Percentiles rank a stretch among this genome's conserved stretches.
These are phyloP conservation scores for Cichladusa arquata DNA, from an alignment of 2,113 vertebrate genomes.

Conservation along the genomic window DNA sequence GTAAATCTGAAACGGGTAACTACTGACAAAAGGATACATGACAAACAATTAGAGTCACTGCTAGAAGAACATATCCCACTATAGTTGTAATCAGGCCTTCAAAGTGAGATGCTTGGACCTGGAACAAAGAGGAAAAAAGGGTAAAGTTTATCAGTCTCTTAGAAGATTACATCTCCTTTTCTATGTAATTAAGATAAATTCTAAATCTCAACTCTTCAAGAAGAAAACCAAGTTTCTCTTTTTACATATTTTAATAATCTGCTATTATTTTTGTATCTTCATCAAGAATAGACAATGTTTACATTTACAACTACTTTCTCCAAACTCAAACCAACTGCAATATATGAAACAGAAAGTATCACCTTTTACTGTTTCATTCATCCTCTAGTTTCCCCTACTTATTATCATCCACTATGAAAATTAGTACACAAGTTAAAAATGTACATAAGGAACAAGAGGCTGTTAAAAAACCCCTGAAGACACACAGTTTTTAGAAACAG, in stretches of 20 bases:
- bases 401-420: not conserved
- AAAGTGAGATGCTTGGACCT: constrained; percentile 95
- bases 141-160: not conserved
- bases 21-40: constrained; percentile 88
- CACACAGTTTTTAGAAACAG: not conserved
- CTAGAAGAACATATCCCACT: constrained; percentile 92
- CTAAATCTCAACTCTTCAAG: not conserved
- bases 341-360: not conserved
- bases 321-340: not conserved
- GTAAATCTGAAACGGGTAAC: not conserved
- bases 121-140: constrained; percentile 6
- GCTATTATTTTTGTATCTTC: not conserved
- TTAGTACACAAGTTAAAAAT: not conserved
- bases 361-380: not conserved
- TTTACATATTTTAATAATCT: not conserved
- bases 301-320: not conserved
- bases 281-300: not conserved
- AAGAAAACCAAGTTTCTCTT: not conserved
- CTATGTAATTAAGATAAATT: not conserved
- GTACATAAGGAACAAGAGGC: not conserved
- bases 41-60: constrained; percentile 89
- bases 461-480: not conserved
- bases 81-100: constrained; percentile 95
- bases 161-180: not conserved
- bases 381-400: not conserved